These are phyloP conservation scores for Cydia amplana DNA, from an alignment of 1,140 invertebrate species.

Conservation along the genomic window DNA sequence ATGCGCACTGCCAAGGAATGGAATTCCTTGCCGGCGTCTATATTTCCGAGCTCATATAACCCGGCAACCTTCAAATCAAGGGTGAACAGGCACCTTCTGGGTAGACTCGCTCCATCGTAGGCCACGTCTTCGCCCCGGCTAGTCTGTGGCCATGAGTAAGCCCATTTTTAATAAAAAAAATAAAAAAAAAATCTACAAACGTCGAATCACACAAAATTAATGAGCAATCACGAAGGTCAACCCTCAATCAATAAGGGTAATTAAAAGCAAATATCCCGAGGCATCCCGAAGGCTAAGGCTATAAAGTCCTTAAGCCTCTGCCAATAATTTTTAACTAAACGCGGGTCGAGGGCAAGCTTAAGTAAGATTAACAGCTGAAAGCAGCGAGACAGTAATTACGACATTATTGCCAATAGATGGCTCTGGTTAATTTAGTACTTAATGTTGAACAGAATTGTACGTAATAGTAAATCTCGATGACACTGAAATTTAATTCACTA, in stretches of 20 bases:
- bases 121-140: no score
- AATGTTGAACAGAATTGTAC: background rate
- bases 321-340: slow-evolving; percentile 32
- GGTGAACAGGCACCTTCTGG: no score
- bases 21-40: no score
- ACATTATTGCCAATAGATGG: slow-evolving; percentile 25
- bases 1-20: no score
- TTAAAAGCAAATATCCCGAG: slow-evolving; percentile 25
- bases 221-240: slow-evolving; percentile 16
- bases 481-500: no score
- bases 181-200: no score
- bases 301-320: slow-evolving; percentile 25
- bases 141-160: no score
- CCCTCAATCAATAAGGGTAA: slow-evolving; percentile 27
- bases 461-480: no score
- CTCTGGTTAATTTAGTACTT: slow-evolving; percentile 22
- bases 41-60: no score
- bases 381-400: slow-evolving; percentile 17
- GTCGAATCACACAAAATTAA: slow-evolving; percentile 1
- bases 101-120: no score
- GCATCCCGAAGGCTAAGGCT: background rate
- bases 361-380: slow-evolving; percentile 27
- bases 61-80: no score
- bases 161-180: no score
- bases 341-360: slow-evolving; percentile 23